phyloP scores from a whole-genome alignment of 2,797 vertebrate species.

The Fringilla coelebs region DNA sequence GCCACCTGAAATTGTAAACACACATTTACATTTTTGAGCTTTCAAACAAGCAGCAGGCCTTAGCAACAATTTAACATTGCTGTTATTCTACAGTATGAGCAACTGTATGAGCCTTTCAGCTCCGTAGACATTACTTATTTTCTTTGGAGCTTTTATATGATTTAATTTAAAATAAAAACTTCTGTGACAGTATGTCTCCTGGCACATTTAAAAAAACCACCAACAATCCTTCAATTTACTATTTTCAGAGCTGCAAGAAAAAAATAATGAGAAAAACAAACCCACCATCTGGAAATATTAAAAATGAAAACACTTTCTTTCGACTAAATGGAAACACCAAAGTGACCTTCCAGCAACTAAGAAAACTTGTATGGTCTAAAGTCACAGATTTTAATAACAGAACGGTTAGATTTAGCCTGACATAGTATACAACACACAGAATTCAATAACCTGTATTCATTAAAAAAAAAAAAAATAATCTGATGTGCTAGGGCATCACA shows the following conservation, averaged over 20 bases:
- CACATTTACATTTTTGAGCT: neutral
- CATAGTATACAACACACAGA: neutral
- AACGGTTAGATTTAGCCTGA: neutral
- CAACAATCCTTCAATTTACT: neutral
- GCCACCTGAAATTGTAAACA: constrained; percentile 77
- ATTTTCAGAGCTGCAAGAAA: neutral
- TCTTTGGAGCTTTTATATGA: neutral
- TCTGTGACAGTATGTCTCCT: neutral
- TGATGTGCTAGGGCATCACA: neutral
- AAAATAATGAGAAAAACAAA: neutral
- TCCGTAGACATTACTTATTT: rapidly evolving
- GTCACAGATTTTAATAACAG: neutral
- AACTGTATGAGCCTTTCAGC: neutral
- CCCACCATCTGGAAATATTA: neutral
- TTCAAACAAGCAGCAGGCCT: neutral
- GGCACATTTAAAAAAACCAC: neutral
- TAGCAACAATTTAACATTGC: neutral
- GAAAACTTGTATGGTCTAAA: neutral
- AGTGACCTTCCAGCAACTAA: neutral
- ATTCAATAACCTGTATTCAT: neutral
- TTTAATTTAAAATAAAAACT: neutral
- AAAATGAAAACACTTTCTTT: neutral
- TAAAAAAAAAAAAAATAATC: neutral
- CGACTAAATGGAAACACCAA: neutral
- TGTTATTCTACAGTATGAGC: neutral